Evolutionary conservation across 2,797 vertebrate genomes (phyloP).

Genomic region (Chanos chanos): DNA sequence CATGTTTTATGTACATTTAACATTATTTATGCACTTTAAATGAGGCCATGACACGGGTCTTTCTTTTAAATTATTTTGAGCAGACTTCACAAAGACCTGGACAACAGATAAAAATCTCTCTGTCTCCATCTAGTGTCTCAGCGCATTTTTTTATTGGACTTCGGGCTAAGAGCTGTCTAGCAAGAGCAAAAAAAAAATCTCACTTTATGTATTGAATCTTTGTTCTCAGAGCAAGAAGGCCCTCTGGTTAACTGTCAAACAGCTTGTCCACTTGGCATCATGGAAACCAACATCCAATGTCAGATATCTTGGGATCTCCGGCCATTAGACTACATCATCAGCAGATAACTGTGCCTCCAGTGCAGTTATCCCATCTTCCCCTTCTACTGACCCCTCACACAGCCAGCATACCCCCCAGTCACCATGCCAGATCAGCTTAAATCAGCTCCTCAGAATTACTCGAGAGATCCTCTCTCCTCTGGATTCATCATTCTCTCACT

Average conservation of each 20-base stretch:
- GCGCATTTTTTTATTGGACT: constrained; percentile 30
- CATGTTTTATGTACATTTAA: no score
- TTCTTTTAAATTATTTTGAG: not conserved
- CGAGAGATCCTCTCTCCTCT: constrained; percentile 16
- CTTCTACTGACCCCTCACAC: constrained; percentile 17
- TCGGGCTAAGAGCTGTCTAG: constrained; percentile 40
- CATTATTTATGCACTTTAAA: not conserved
- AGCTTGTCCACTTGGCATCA: constrained; percentile 12
- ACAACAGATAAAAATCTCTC: constrained; percentile 44
- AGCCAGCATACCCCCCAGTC: constrained; percentile 28
- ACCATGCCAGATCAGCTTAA: constrained; percentile 29
- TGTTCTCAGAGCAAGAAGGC: not conserved
- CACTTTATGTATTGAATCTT: constrained; percentile 9
- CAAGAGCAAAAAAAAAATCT: constrained; percentile 39
- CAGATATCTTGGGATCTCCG: constrained; percentile 18
- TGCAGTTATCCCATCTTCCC: constrained; percentile 3
- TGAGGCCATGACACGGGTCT: not conserved
- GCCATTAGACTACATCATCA: constrained; percentile 14
- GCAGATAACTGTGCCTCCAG: constrained; percentile 22
- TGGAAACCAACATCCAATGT: constrained; percentile 15
- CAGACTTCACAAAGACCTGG: not conserved
- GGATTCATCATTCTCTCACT: constrained; percentile 22
- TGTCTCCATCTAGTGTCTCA: constrained; percentile 72
- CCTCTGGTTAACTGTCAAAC: constrained; percentile 22
- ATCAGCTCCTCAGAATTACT: constrained; percentile 14